Percentiles rank a stretch among this genome's conserved stretches.
Conservation (phyloP, 2,113 vertebrate genomes). For the Hippocampus zosterae region DNA sequence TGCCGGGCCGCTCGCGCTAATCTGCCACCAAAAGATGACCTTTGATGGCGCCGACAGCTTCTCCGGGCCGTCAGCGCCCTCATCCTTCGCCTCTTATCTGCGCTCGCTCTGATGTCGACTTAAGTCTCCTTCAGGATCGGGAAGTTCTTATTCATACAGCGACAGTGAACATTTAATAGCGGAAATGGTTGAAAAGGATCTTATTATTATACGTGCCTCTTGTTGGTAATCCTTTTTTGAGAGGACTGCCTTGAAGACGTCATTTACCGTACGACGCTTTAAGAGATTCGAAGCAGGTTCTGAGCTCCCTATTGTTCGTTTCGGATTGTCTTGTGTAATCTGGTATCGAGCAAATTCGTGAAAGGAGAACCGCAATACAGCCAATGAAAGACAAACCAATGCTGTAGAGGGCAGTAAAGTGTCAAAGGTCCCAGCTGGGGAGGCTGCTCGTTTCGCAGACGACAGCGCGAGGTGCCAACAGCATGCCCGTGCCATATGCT, state of each 20-base stretch:
- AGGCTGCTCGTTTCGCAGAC: constrained; percentile 28
- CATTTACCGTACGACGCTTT: not conserved
- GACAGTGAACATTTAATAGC: not conserved
- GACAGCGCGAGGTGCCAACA: constrained; percentile 27
- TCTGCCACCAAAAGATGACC: constrained; percentile 3
- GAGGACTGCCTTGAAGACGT: not conserved
- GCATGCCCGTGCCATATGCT: constrained; percentile 46
- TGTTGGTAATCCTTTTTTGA: not conserved
- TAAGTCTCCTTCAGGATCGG: not conserved
- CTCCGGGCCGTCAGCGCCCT: not conserved
- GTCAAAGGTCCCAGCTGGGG: not conserved
- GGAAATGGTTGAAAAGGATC: not conserved
- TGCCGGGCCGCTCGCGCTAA: not conserved
- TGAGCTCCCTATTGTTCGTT: no score
- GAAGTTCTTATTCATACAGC: not conserved
- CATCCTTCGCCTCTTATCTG: constrained; percentile 3
- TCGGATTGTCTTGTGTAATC: no score
- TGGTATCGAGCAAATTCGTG: no score
- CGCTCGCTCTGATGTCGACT: not conserved
- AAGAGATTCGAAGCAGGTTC: not conserved
- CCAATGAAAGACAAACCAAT: not conserved
- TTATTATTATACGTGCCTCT: not conserved
- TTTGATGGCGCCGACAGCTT: constrained; percentile 4
- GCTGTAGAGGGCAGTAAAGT: not conserved
- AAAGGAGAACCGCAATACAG: no score